Base-by-base conservation (phyloP, 1,140 invertebrate species). In the Mylabris phalerata region DNA sequence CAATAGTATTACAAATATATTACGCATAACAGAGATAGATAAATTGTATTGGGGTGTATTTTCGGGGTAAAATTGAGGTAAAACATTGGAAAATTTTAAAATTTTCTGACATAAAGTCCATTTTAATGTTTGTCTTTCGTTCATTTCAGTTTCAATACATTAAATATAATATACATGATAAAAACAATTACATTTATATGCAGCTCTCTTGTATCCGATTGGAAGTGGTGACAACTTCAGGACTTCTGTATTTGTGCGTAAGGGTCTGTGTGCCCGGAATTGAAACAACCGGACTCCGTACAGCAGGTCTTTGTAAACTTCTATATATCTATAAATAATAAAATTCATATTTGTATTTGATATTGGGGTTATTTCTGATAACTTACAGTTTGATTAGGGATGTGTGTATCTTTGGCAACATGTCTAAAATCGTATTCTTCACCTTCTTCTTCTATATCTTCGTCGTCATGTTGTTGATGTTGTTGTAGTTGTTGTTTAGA, bases 171-270 rank as follows among this genome's bases (percentile, higher is more conserved):
- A 19, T 19, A 74, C 69, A 73, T 71, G 63, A 72, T 74, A 73
- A 71, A 72, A 73, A 73, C 71, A 73, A 67, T 67, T 67, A 70
- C 64, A 67, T 58, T 85, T 88, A 90, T 86, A 90, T 90, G 85
- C 87, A 90, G 79, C 87, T 89, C 78, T 90, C 87, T 75, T 90
- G 88, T 75, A 90, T 88, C 65, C 86, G 81, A 78, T 89, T 88
- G 45, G 87, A 88, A 47, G 87, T 87, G 62, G 88, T 89, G 58
- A 90, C 86, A 50, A 90, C 85, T 75, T 89, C 88, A 42, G 86
- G 87, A 59, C 43, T 78, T 72, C 69, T 65, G 54, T 73, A 73
- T 62, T 74, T 73, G 62, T 74, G 71, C 59, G 69, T 67, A 45
- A 73, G 64, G 32, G 70, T 70, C 55, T 78, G 78, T 48, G 78